phyloP scores from a whole-genome alignment of 2,113 vertebrate genomes.

The Tupaia tana region DNA sequence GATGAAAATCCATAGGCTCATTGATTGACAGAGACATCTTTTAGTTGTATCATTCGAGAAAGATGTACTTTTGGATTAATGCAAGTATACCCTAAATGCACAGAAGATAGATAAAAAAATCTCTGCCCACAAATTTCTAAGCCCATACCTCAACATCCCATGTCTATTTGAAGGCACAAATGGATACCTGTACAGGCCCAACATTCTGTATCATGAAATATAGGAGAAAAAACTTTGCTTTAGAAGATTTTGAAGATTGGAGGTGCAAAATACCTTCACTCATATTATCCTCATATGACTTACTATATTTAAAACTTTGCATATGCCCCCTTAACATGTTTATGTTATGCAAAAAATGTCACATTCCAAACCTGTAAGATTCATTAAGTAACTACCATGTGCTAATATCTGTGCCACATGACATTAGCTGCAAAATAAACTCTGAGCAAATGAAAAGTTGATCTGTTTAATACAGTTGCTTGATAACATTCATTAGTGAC shows the following conservation, averaged over 20 bases:
- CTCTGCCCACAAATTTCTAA: not conserved
- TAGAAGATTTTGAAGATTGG: not conserved
- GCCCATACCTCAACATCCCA: not conserved
- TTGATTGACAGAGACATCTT: not conserved
- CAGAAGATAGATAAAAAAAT: not conserved
- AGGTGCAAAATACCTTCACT: not conserved
- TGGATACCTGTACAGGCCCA: not conserved
- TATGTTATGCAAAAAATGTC: not conserved
- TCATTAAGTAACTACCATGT: not conserved
- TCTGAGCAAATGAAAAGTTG: not conserved
- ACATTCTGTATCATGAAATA: not conserved
- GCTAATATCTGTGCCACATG: not conserved
- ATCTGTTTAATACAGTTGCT: not conserved
- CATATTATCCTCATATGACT: not conserved
- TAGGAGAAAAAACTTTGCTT: not conserved
- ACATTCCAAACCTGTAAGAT: not conserved
- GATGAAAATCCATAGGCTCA: not conserved
- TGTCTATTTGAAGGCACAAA: not conserved
- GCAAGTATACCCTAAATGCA: not conserved
- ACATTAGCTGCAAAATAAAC: not conserved
- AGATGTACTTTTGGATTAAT: not conserved
- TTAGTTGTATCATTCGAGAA: not conserved
- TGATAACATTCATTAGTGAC: not conserved
- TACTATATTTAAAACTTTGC: not conserved
- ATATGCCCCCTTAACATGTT: not conserved